phyloP scores from a whole-genome alignment of 2,113 vertebrate genomes.

The Triplophysa siluroides region DNA sequence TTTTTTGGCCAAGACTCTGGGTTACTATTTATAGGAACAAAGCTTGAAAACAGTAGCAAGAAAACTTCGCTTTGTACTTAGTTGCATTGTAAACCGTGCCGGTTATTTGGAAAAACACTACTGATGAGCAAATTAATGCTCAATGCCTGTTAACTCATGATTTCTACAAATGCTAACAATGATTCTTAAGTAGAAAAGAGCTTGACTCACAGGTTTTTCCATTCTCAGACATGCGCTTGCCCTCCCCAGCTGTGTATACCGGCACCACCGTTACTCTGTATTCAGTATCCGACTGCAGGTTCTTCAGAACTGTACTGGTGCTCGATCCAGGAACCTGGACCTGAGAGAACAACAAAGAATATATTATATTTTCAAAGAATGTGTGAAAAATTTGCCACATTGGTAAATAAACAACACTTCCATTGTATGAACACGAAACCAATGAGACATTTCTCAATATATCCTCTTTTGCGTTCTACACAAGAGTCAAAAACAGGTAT shows the following conservation, averaged over 20 bases:
- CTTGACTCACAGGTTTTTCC: slow-evolving; percentile 88
- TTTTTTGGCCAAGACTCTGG: slow-evolving; percentile 53
- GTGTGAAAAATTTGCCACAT: background rate
- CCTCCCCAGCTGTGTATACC: slow-evolving; percentile 86
- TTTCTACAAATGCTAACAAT: background rate
- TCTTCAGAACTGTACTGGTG: slow-evolving; percentile 83
- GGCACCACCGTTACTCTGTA: slow-evolving; percentile 89
- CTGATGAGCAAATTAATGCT: background rate
- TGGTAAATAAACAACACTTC: no score
- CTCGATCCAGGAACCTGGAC: slow-evolving; percentile 86
- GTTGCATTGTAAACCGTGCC: background rate
- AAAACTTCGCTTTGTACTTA: slow-evolving; percentile 7
- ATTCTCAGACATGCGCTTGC: slow-evolving; percentile 83
- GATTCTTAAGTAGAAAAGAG: background rate
- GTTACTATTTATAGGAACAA: slow-evolving; percentile 48
- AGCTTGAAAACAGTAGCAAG: background rate
- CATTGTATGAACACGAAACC: no score
- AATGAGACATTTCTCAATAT: no score
- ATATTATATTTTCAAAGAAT: background rate
- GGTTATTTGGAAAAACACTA: background rate
- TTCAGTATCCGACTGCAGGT: slow-evolving; percentile 83
- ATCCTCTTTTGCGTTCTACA: no score
- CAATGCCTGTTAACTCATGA: no score
- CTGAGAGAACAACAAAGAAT: slow-evolving; percentile 64
- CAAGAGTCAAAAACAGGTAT: no score